These are phyloP conservation scores for Dolichopus griseipennis DNA, from an alignment of 2,888 invertebrate species.

Conservation along the genomic window DNA sequence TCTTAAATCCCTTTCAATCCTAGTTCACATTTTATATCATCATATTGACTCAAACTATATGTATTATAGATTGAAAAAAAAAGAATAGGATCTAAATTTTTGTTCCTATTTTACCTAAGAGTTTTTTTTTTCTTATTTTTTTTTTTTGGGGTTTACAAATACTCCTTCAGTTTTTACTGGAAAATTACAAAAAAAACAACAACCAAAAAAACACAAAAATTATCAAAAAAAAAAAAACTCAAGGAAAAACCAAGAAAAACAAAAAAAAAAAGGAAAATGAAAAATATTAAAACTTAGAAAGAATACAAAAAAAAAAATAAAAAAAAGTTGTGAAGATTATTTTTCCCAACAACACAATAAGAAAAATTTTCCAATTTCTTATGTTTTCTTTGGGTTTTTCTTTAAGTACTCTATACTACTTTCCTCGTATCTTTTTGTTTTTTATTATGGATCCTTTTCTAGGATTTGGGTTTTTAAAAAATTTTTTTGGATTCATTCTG, in stretches of 20 bases:
- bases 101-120: too few relatives aligned
- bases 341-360: too few relatives aligned
- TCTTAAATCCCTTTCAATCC: too few relatives aligned
- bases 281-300: neutral
- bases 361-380: neutral
- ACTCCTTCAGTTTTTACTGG: neutral
- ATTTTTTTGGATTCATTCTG: too few relatives aligned
- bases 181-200: neutral
- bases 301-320: neutral
- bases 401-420: neutral
- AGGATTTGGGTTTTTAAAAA: neutral
- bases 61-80: too few relatives aligned
- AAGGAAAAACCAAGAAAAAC: too few relatives aligned
- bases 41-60: too few relatives aligned
- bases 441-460: neutral
- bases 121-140: neutral
- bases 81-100: too few relatives aligned
- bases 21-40: too few relatives aligned
- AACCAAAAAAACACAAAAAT: neutral
- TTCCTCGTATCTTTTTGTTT: too few relatives aligned
- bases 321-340: neutral
- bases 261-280: too few relatives aligned
- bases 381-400: neutral
- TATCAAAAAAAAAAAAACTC: neutral
- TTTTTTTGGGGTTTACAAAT: neutral